Conservation (phyloP, 2,113 vertebrate genomes). For the Burhinus bistriatus region DNA sequence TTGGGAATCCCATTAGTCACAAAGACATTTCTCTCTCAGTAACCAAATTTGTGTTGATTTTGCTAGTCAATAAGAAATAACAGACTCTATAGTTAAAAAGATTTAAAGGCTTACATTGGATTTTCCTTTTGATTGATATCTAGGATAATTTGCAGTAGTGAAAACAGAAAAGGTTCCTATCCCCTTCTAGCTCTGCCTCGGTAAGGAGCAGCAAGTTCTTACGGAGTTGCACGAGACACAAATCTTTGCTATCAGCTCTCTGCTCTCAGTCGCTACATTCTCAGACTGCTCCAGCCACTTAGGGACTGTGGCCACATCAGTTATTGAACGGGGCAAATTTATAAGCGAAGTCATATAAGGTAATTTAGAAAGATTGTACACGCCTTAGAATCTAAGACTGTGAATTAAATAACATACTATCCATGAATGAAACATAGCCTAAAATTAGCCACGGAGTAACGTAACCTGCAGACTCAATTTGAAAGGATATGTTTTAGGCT, state of each 20-base stretch:
- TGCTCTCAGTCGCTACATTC: background rate
- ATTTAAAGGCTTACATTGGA: constrained; percentile 1
- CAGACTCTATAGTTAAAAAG: background rate
- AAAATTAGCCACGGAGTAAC: background rate
- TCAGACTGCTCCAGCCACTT: background rate
- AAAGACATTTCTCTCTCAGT: background rate
- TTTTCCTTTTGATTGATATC: background rate
- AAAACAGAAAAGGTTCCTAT: background rate
- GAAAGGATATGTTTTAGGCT: background rate
- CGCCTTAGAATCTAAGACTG: background rate
- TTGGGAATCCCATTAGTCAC: background rate
- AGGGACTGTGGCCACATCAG: background rate
- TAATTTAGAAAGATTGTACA: background rate
- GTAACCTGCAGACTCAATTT: background rate
- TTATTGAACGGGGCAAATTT: background rate
- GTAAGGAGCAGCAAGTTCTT: background rate
- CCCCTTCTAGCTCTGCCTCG: background rate
- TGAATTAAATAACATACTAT: background rate
- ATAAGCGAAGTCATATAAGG: background rate
- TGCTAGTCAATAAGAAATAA: background rate
- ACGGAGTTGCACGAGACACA: background rate
- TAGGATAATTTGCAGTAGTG: background rate
- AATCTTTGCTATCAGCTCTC: background rate
- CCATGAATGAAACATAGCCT: background rate
- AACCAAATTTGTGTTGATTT: constrained; percentile 24